Conservation (phyloP, 2,888 invertebrate genomes). For the Argynnis bischoffii region DNA sequence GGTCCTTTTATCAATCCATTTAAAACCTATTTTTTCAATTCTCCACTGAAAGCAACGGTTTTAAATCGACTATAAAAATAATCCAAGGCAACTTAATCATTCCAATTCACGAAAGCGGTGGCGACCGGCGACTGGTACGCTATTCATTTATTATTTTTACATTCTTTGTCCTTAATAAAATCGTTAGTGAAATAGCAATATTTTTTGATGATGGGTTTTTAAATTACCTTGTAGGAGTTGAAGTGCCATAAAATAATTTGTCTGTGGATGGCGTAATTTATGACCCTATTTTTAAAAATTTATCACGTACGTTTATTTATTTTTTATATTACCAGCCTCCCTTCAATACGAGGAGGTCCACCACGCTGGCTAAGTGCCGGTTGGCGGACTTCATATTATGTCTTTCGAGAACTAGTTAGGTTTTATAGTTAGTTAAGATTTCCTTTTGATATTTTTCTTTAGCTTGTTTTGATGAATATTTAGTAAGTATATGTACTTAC, state of each 20-base stretch:
- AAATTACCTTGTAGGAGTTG: conserved; percentile 13
- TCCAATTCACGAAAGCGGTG: conserved; percentile 34
- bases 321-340: too few relatives aligned
- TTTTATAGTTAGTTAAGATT: too few relatives aligned
- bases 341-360: too few relatives aligned
- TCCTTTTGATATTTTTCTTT: too few relatives aligned
- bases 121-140: conserved; percentile 41
- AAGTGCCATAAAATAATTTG: conserved; percentile 15
- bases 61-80: conserved; percentile 23
- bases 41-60: conserved; percentile 12
- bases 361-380: too few relatives aligned
- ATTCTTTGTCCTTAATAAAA: conserved; percentile 27
- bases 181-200: conserved; percentile 27
- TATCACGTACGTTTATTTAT: too few relatives aligned
- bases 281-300: too few relatives aligned
- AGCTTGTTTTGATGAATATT: too few relatives aligned
- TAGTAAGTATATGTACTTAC: too few relatives aligned
- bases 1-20: not conserved
- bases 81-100: conserved; percentile 25
- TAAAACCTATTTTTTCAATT: conserved; percentile 11
- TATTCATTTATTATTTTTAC: conserved; percentile 40
- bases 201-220: conserved; percentile 5
- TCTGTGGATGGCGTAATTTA: too few relatives aligned
- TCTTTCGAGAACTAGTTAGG: too few relatives aligned
- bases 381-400: too few relatives aligned